These are phyloP conservation scores for Jacana jacana DNA, from an alignment of 2,113 vertebrate genomes.

Conservation along the genomic window DNA sequence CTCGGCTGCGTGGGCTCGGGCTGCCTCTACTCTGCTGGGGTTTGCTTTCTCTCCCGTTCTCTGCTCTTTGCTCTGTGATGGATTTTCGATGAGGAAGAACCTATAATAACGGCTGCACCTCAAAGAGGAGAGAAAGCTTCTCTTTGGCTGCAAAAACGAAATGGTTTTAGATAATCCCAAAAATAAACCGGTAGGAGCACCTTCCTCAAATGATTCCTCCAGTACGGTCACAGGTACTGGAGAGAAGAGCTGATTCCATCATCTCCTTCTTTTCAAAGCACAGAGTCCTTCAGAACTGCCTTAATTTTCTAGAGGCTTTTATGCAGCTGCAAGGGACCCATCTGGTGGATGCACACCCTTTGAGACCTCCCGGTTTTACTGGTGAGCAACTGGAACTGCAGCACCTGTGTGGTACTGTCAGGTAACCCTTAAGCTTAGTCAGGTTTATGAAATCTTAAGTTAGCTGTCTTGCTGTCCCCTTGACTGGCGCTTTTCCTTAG, in stretches of 20 bases:
- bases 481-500: background rate
- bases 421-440: background rate
- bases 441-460: background rate
- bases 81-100: background rate
- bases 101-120: accelerated
- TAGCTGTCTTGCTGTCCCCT: background rate
- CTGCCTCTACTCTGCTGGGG: background rate
- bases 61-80: accelerated
- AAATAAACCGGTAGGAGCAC: accelerated
- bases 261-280: background rate
- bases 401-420: accelerated
- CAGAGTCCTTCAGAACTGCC: background rate
- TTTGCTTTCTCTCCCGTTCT: background rate
- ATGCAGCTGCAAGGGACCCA: background rate
- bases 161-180: background rate
- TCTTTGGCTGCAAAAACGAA: background rate
- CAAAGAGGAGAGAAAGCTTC: background rate
- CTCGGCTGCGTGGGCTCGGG: background rate
- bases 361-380: background rate
- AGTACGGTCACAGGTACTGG: accelerated
- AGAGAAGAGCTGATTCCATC: background rate
- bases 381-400: background rate
- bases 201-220: background rate
- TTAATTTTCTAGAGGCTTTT: background rate
- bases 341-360: background rate